Base-by-base conservation (phyloP, 1,140 invertebrate species). In the Nephila pilipes region DNA sequence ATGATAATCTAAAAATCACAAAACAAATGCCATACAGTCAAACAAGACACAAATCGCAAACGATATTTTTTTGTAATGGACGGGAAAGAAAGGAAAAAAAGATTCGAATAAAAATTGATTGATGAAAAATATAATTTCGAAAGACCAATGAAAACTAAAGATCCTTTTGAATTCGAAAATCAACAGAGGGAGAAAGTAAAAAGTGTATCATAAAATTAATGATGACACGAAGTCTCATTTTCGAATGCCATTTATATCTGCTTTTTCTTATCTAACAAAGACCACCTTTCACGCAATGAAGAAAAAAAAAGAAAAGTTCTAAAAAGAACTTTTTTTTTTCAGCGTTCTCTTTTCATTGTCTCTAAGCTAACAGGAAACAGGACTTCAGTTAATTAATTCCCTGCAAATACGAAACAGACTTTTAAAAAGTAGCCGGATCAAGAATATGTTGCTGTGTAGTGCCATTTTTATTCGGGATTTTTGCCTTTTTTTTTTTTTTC, bases 311-410 rank as follows among this genome's bases (percentile, higher is more conserved):
- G 18, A 79, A n/a, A 38, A 46, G 29, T 16, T 25, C 25, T 60
- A 83, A 55, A 46, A 25, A 83, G 29, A 75, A 16, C 29, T 75
- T 25, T 75, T 75, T 69, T 69, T 32, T 3, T 29, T 3, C 12
- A 75, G 69, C 2, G 25, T 18, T 36, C 46, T 4, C 6, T 75
- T 75, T 81, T 25, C 46, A 81, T 54, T 81, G 36, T 46, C 25
- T 81, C 10, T 25, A 22, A 14, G 46, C 38, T 54, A 81, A 81
- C 80, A 75, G 32, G 25, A 75, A 75, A 36, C 69, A 81, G 36
- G 65, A 46, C 80, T 85, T 85, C 83, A 57, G 22, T 85, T 85
- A 85, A 85, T 85, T 85, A 85, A 58, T 85, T 58, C 55, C 54
- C 46, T 32, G 25, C 46, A 85, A 58, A 85, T 58, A 85, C 25